Evolutionary conservation across 1,140 invertebrate genomes (phyloP), one percentile per base, ranked within the genome.

Genomic region (Scaptomyza hsui): DNA sequence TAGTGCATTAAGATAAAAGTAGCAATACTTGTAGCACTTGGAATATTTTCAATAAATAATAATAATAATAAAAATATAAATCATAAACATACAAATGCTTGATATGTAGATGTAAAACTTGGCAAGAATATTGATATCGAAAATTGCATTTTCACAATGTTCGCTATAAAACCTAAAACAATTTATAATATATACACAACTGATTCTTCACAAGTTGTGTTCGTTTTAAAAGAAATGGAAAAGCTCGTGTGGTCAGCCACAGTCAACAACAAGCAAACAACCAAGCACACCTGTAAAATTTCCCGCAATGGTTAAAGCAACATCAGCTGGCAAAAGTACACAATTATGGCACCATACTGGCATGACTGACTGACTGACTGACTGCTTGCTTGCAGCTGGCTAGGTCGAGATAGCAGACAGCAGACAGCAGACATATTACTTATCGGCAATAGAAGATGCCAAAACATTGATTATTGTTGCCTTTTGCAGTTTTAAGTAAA

Each of bases 391-490:
- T 63, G 48, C 45, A 26, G 32, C 35, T 82, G 78, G 72, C 52
- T 75, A 64, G 42, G 42, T 42, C 35, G 21, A 77, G 81, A 85
- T 85, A 85, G 73, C 64, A 81, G 72, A 59, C 41, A 60, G 15
- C 35, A 24, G 41, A 53, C 49, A 64, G 32, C 61, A 63, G 63
- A 67, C 67, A 59, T 63, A 81, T 83, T 82, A 77, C 71, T 86
- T 88, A 89, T 89, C 72, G 52, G 60, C 47, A 62, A 51, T 69
- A 67, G 55, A 75, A 72, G 69, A 75, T 78, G 83, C 65, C 79
- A 60, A 63, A 47, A 59, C 88, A 78, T 72, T 83, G 88, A 90
- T 90, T 88, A 76, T 90, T 88, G 88, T 72, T 82, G 80, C 75
- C 70, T 71, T 68, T 74, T 70, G 52, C 75, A 79, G 72, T 86